Conservation (phyloP, 2,888 invertebrate species). For the Cheilosia vernalis region DNA sequence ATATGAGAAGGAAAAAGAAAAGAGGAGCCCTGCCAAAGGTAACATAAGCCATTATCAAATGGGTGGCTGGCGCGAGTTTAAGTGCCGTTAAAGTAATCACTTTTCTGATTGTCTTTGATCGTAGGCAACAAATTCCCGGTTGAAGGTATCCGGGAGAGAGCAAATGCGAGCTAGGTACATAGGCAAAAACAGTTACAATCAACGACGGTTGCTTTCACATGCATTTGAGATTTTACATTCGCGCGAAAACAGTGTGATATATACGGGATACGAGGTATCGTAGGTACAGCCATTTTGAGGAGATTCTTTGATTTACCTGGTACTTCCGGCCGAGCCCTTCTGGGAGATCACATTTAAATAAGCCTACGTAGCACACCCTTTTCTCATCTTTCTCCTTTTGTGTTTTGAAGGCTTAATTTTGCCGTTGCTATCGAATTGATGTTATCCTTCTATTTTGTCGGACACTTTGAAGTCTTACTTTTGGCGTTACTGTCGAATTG, state of each 20-base stretch:
- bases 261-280: too few species aligned
- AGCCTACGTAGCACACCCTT: constrained; percentile 18
- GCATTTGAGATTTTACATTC: too few species aligned
- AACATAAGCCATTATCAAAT: constrained; percentile 21
- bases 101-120: constrained; percentile 31
- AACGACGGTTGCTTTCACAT: too few species aligned
- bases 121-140: constrained; percentile 12
- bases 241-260: too few species aligned
- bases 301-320: constrained; percentile 25
- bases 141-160: constrained; percentile 6
- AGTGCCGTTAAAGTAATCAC: constrained; percentile 51
- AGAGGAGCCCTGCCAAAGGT: background rate
- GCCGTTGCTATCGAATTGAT: too few species aligned
- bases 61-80: constrained; percentile 34
- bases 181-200: too few species aligned
- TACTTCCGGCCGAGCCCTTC: constrained; percentile 41
- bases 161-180: background rate
- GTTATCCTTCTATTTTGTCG: too few species aligned
- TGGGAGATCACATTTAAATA: constrained; percentile 35
- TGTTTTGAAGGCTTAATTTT: too few species aligned
- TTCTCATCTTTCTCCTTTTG: background rate
- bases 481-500: constrained; percentile 14
- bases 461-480: constrained; percentile 23
- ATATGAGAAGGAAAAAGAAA: background rate
- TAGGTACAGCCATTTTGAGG: too few species aligned